Evolutionary conservation across 2,888 invertebrate genomes (phyloP).

Genomic region (Steinernema scapterisci): DNA sequence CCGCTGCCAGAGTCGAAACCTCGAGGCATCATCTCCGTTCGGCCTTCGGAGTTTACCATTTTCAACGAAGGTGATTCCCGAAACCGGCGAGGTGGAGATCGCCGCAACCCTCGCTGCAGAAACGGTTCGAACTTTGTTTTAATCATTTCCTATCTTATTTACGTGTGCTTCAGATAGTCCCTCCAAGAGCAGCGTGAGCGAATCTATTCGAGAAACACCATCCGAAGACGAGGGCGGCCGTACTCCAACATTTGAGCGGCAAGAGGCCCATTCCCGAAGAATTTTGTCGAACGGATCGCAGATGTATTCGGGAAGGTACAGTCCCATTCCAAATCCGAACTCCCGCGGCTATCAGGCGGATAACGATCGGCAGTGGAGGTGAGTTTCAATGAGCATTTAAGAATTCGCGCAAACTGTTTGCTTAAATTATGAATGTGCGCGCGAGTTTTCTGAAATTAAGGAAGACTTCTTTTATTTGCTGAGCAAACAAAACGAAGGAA

Average conservation of each 20-base stretch:
- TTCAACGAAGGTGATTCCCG: background rate
- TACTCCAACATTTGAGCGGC: background rate
- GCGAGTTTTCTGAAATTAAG: too few species aligned
- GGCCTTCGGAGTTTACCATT: background rate
- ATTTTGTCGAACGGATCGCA: conserved; percentile 4
- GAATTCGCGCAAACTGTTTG: too few species aligned
- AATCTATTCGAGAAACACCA: background rate
- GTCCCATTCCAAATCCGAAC: background rate
- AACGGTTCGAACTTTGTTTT: background rate
- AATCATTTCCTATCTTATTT: too few species aligned
- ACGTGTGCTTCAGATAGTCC: background rate
- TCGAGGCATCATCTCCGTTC: background rate
- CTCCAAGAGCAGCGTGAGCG: conserved; percentile 1
- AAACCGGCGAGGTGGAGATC: background rate
- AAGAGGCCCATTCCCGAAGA: background rate
- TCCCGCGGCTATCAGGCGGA: too few species aligned
- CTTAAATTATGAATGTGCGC: too few species aligned
- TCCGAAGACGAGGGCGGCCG: background rate
- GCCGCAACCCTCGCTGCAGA: background rate
- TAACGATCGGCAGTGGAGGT: background rate
- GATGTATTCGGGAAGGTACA: background rate
- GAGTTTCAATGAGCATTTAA: background rate
- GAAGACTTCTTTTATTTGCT: too few species aligned
- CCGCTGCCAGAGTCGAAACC: background rate
- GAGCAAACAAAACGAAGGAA: too few species aligned